Evolutionary conservation across 2,888 invertebrate species (phyloP), one percentile per base, ranked within the genome.

Genomic region (Proisotoma minuta): DNA sequence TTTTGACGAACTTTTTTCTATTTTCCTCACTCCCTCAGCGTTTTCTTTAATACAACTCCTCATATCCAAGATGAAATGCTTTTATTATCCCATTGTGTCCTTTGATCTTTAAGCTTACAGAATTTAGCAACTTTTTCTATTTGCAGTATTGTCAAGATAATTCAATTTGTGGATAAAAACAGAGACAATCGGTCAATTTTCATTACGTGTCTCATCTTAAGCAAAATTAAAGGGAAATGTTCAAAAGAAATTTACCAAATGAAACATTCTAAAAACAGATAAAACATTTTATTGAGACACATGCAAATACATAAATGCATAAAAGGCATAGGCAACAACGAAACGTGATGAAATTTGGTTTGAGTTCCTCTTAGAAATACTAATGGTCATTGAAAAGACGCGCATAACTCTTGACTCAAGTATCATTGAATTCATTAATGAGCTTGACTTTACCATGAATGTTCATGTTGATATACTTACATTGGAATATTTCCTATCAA

Each of bases 11-110:
- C 59, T 52, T 39, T 27, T 53, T 39, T 54, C 20, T 27, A 15
- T 53, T 43, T 57, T 43, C 26, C 39, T 57, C 24, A 4, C 54
- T 39, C 28, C 62, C 56, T 57, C 62, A 43, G 40, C 62, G 51
- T 57, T 39, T 22, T 18, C 26, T 3, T 39, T 39, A 39, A 27
- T 26, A 39, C 39, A 39, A 39, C 24, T 28, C 23, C n/a, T 51
- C 23, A 29, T 47, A 5, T n/a, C n/a, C 23, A 51, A 28, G 51
- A 51, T 27, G 51, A 51, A 51, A 51, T 23, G 28, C 3, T 20
- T 52, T 54, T 54, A 34, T 39, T 54, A 34, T 54, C 54, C 18
- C 27, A 39, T 54, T 54, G 34, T 34, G 20, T 52, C 52, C 39
- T 54, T 54, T 54, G 54, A 54, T 54, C 54, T 29, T 18, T n/a